phyloP scores from a whole-genome alignment of 2,888 invertebrate species.

The Nomada ferruginata region DNA sequence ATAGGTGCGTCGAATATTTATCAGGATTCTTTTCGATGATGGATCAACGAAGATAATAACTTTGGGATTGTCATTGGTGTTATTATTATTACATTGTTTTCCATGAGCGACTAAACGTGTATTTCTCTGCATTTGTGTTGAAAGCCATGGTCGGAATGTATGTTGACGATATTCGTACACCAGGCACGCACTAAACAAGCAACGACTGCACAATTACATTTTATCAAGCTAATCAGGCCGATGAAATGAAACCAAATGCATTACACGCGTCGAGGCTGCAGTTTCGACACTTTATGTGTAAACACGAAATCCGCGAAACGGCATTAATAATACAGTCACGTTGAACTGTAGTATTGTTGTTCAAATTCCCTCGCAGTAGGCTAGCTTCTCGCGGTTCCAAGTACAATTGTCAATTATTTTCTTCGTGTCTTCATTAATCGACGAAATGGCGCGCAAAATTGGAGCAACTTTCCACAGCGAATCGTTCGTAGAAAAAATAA shows the following conservation, averaged over 20 bases:
- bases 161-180: neutral
- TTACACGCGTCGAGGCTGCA: conserved; percentile 27
- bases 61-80: no score
- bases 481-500: neutral
- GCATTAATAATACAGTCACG: conserved; percentile 52
- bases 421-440: conserved; percentile 22
- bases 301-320: conserved; percentile 48
- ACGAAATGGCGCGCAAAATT: neutral
- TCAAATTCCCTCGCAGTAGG: conserved; percentile 37
- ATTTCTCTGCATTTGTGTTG: no score
- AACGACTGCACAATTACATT: neutral
- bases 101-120: no score
- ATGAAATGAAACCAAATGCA: conserved; percentile 55
- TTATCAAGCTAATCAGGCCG: conserved; percentile 44
- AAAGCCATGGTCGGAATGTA: no score
- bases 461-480: neutral
- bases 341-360: conserved; percentile 54
- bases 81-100: no score
- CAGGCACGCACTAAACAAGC: conserved; percentile 37
- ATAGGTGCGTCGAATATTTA: no score
- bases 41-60: no score
- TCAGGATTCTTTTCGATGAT: no score
- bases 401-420: conserved; percentile 17
- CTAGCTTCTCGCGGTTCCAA: neutral
- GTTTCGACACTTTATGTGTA: conserved; percentile 47